A percentile compares a stretch with the other conserved stretches of the same genome.
These are phyloP conservation scores for Tetragonula carbonaria DNA, from an alignment of 2,888 invertebrate species.

Conservation along the genomic window DNA sequence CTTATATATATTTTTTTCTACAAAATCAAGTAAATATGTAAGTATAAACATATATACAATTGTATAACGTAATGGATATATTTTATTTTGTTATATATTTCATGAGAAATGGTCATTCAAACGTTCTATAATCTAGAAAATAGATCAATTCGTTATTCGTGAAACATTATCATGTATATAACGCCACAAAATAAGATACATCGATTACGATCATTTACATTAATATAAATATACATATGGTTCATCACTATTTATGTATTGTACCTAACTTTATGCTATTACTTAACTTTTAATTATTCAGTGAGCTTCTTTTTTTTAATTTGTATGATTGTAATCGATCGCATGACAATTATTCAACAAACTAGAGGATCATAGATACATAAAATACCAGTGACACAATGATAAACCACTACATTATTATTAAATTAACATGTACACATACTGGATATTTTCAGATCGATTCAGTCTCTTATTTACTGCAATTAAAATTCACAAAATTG, in stretches of 20 bases:
- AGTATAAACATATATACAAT: conserved; percentile 74
- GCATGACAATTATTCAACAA: conserved; percentile 20
- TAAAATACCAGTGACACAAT: conserved; percentile 50
- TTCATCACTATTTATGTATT: conserved; percentile 49
- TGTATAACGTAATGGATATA: conserved; percentile 55
- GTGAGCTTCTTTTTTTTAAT: conserved; percentile 22
- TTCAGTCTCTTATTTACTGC: background rate
- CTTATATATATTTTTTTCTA: conserved; percentile 32
- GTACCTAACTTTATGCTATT: conserved; percentile 23
- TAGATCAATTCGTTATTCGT: background rate
- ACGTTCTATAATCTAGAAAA: background rate
- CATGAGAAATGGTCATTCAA: background rate
- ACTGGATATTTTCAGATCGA: conserved; percentile 41
- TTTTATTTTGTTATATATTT: conserved; percentile 36
- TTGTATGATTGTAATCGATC: conserved; percentile 30
- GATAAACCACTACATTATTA: conserved; percentile 33
- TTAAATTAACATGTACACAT: conserved; percentile 47
- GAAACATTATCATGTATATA: background rate
- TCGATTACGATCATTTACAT: conserved; percentile 45
- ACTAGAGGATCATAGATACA: conserved; percentile 31
- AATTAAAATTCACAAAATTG: background rate
- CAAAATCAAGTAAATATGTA: conserved; percentile 41
- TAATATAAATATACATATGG: conserved; percentile 55
- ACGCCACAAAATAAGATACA: conserved; percentile 47
- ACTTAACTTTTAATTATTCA: conserved; percentile 29